These are phyloP conservation scores for Clunio marinus DNA, from an alignment of 2,888 invertebrate genomes.

Conservation along the genomic window DNA sequence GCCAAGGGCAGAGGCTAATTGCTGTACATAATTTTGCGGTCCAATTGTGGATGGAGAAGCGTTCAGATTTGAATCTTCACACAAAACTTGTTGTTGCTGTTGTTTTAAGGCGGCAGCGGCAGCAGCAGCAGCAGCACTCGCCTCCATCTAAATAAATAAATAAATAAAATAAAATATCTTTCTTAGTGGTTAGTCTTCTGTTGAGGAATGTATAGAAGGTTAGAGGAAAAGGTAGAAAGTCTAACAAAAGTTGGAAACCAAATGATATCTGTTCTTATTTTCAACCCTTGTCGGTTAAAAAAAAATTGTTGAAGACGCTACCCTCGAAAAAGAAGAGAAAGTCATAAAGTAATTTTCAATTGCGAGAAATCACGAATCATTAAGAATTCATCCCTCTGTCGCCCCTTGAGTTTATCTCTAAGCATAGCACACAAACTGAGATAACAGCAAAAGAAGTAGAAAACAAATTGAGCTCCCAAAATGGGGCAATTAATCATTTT, in stretches of 20 bases:
- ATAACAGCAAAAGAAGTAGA: background rate
- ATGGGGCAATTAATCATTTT: conserved; percentile 35
- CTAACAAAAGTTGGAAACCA: too few relatives aligned
- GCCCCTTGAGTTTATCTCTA: background rate
- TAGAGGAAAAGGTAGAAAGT: too few relatives aligned
- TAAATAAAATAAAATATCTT: background rate
- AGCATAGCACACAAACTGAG: background rate
- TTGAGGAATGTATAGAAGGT: too few relatives aligned
- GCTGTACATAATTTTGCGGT: conserved; percentile 56
- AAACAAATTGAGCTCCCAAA: conserved; percentile 35
- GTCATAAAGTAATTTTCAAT: conserved; percentile 21
- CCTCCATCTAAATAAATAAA: background rate
- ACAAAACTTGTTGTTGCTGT: background rate
- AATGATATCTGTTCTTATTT: too few relatives aligned
- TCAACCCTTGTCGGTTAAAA: background rate
- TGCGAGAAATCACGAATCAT: conserved; percentile 33
- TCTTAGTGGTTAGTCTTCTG: too few relatives aligned
- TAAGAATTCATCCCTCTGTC: conserved; percentile 31
- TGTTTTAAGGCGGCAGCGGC: background rate
- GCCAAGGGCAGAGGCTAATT: conserved; percentile 54
- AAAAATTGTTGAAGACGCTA: background rate
- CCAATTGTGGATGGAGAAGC: conserved; percentile 16
- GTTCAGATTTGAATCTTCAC: background rate
- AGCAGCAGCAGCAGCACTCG: background rate
- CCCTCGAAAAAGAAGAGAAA: background rate